Base-by-base conservation (phyloP, 1,140 invertebrate genomes). In the Choristoneura fumiferana region DNA sequence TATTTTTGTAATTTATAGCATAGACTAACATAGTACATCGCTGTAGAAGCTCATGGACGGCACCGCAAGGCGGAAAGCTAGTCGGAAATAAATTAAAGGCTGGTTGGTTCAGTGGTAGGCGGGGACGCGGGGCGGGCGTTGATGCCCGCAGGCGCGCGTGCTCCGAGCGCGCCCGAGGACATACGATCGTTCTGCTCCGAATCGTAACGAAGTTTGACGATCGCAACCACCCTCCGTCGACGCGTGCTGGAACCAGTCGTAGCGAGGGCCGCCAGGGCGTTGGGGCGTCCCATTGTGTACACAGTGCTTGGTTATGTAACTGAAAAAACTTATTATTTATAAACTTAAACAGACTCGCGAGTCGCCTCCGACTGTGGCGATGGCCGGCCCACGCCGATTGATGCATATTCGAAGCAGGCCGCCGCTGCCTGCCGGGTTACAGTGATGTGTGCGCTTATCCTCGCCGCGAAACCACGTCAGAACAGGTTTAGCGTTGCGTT, bases 241-340 rank as follows among this genome's bases (percentile, higher is more conserved):
- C 81, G 78, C 83, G 78, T 76, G 84, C 77, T 71, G 78, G 76
- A 66, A 67, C 73, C 84, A 89, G 86, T 87, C 86, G 81, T 80
- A 84, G 81, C 80, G 81, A 77, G 73, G 73, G 76, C 82, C 82
- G 78, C 79, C 77, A 62, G 81, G 82, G 82, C 82, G 84, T 81
- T 79, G 79, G 80, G 78, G 68, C 73, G 78, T 73, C 76, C 78
- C 75, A 72, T 62, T 73, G 76, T 73, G 74, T 76, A 69, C 69
- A 65, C 67, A 63, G 74, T 81, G 79, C 69, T 79, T 72, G 84
- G 76, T 89, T 89, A 89, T 89, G 81, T 89, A 89, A 89, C 80
- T 83, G 69, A 79, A 80, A 81, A 84, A 86, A 88, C 81, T 85
- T 87, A 84, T 87, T 86, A 86, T 83, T 76, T 88, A 88, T 83